These are phyloP conservation scores for Montipora capitata DNA, from an alignment of 92 coral and sea anemone species.

Conservation along the genomic window DNA sequence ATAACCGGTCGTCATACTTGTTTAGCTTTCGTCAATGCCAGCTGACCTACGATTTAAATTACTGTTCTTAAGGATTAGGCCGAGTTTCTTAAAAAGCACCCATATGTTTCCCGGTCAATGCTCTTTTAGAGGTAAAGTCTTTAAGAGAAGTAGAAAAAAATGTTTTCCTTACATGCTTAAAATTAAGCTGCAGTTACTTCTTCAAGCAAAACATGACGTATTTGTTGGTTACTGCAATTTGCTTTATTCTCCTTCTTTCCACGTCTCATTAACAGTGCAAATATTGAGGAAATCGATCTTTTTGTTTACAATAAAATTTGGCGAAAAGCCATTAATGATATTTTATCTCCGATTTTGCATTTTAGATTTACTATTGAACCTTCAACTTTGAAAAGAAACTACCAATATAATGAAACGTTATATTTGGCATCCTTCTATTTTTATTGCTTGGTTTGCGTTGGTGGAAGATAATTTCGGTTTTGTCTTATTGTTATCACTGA, in stretches of 20 bases:
- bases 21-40: too few relatives aligned
- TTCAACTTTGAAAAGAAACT: not conserved
- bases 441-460: not conserved
- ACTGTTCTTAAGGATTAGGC: too few relatives aligned
- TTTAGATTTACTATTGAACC: not conserved
- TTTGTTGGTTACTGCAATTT: not conserved
- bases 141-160: too few relatives aligned
- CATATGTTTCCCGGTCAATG: too few relatives aligned
- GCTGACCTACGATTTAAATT: too few relatives aligned
- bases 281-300: not conserved
- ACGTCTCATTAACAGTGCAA: not conserved
- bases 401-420: not conserved
- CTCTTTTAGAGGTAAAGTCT: too few relatives aligned
- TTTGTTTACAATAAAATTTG: not conserved
- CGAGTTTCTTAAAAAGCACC: too few relatives aligned
- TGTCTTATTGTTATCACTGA: not conserved
- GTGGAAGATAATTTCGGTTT: not conserved
- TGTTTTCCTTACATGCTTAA: not conserved
- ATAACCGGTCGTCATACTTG: too few relatives aligned
- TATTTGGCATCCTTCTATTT: constrained; percentile 17
- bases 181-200: not conserved
- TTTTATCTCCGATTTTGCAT: not conserved
- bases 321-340: constrained; percentile 19
- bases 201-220: not conserved
- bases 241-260: not conserved